These are phyloP conservation scores for Hirtodrosophila confusa DNA, from an alignment of 2,888 invertebrate species.

Conservation along the genomic window DNA sequence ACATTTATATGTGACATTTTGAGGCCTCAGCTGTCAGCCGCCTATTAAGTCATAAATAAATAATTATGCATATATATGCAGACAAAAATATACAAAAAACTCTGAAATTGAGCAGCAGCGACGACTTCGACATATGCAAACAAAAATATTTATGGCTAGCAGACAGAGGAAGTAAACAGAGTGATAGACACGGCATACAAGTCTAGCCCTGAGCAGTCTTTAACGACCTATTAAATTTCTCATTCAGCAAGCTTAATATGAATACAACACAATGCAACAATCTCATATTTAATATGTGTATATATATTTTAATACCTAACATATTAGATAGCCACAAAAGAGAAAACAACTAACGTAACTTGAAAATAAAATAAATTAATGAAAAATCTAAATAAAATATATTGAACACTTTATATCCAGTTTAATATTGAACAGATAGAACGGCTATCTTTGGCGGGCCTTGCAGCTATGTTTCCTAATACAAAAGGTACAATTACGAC, in stretches of 20 bases:
- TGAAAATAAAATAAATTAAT: too few species aligned
- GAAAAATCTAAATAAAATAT: too few species aligned
- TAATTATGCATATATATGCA: constrained; percentile 36
- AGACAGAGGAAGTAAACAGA: not conserved
- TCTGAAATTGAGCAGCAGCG: constrained; percentile 25
- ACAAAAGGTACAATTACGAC: too few species aligned
- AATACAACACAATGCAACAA: not conserved
- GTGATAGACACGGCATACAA: constrained; percentile 4
- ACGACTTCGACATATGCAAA: constrained; percentile 26
- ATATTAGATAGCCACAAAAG: too few species aligned
- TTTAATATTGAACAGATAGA: too few species aligned
- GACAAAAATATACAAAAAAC: constrained; percentile 7
- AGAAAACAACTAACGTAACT: too few species aligned
- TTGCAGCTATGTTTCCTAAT: too few species aligned
- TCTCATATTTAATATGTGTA: too few species aligned
- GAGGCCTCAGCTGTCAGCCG: constrained; percentile 22
- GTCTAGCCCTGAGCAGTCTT: constrained; percentile 9
- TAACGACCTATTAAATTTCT: constrained; percentile 29
- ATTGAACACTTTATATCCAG: too few species aligned
- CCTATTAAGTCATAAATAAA: constrained; percentile 59
- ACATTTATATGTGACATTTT: constrained; percentile 19
- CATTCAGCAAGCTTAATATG: constrained; percentile 2
- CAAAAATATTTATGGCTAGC: constrained; percentile 22
- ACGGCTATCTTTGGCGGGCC: too few species aligned
- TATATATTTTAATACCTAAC: too few species aligned